phyloP scores from a whole-genome alignment of 2,888 invertebrate genomes.

The Nysson spinosus region DNA sequence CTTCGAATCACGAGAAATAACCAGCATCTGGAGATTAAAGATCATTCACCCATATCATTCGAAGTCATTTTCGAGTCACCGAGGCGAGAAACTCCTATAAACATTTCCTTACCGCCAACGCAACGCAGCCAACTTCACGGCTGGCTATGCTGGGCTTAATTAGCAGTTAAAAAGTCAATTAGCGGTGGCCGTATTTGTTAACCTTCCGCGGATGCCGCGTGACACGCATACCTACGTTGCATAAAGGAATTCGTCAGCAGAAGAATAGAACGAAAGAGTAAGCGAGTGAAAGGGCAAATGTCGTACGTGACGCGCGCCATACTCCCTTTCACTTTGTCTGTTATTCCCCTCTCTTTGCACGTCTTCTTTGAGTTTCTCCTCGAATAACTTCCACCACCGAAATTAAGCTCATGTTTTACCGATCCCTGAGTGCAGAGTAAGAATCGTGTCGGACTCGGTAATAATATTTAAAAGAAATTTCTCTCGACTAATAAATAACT shows the following conservation, averaged over 20 bases:
- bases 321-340: conserved; percentile 14
- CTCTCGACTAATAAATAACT: too few relatives aligned
- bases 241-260: conserved; percentile 17
- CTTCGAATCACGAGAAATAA: too few relatives aligned
- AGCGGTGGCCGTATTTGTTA: conserved; percentile 70
- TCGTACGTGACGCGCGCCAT: conserved; percentile 29
- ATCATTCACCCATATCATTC: too few relatives aligned
- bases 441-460: too few relatives aligned
- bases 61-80: too few relatives aligned
- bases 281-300: conserved; percentile 42
- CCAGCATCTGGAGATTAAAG: too few relatives aligned
- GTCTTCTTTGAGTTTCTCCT: background rate
- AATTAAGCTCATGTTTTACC: too few relatives aligned
- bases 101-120: conserved; percentile 7
- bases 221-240: conserved; percentile 55
- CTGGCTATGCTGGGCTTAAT: conserved; percentile 63
- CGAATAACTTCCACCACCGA: background rate
- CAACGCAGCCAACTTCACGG: conserved; percentile 42
- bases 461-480: too few relatives aligned
- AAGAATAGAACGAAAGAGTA: conserved; percentile 34
- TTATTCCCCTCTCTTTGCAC: background rate
- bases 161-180: conserved; percentile 72
- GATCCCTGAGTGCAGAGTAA: too few relatives aligned
- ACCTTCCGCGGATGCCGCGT: conserved; percentile 59
- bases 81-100: background rate